Evolutionary conservation across 2,888 invertebrate species (phyloP), one percentile per base, ranked within the genome.

Genomic region (Ormyrus pomaceus): DNA sequence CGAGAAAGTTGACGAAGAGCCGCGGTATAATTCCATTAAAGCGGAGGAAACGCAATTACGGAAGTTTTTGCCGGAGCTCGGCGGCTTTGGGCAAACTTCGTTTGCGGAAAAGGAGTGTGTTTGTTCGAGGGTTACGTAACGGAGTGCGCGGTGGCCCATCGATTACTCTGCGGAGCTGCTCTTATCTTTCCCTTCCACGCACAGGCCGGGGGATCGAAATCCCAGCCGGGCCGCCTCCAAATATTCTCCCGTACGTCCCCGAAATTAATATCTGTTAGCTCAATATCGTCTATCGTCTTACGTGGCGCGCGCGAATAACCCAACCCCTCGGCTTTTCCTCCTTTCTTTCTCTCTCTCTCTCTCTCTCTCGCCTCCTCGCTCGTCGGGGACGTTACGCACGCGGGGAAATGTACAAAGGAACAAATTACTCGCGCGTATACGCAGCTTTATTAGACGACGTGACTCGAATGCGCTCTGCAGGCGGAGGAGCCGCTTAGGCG

Each of bases 181-280:
- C 89, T 90, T 90, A 90, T 90, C 90, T 90, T 87, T 83, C 86
- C 87, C 86, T 88, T 87, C 87, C 89, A 86, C 88, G 87, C 89
- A 86, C 82, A 55, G 77, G 69, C 65, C 45, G 64, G 0, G 87
- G 88, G 87, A 87, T 86, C 85, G 85, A 85, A 86, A 84, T 87
- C 85, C 86, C 82, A 82, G 84, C 85, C 46, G 48, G 45, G 34
- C 34, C 45, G 69, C 70, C 46, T 46, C 70, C 70, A 56, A 81
- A 81, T 81, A 77, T 73, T 66, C 59, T 77, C 79, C 73, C 81
- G 79, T 87, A 87, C 88, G 86, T 88, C 87, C 87, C 86, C 86
- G 83, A 89, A 90, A 90, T 90, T 90, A 89, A 90, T 90, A 90
- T 89, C 88, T 83, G 87, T 86, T 87, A 85, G 88, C 85, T 86